phyloP scores from a whole-genome alignment of 2,888 invertebrate species.

The Nezara viridula region DNA sequence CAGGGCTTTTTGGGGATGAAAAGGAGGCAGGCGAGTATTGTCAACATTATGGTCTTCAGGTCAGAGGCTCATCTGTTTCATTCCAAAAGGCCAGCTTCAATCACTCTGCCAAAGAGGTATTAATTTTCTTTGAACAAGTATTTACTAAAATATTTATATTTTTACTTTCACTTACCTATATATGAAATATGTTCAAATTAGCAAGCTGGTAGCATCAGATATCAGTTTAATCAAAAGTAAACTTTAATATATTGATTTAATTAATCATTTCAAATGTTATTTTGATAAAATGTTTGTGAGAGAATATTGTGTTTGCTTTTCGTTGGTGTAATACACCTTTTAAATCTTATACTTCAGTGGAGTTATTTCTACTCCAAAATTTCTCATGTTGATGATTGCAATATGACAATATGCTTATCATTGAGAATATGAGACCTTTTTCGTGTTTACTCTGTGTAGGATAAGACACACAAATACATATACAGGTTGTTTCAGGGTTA shows the following conservation, averaged over 20 bases:
- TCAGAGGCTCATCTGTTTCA: background rate
- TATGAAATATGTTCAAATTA: too few species aligned
- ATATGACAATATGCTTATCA: background rate
- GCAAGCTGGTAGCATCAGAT: background rate
- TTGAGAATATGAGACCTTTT: background rate
- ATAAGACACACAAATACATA: too few species aligned
- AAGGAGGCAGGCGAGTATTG: slow-evolving; percentile 17
- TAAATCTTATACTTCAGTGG: background rate
- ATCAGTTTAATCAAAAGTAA: background rate
- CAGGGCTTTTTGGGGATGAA: slow-evolving; percentile 38
- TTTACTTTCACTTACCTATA: too few species aligned
- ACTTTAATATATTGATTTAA: background rate
- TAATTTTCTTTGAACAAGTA: background rate
- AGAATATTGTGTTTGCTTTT: background rate
- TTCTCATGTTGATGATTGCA: background rate
- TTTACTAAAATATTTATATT: too few species aligned
- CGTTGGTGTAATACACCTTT: background rate
- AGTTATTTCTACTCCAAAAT: background rate
- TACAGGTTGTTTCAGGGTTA: too few species aligned
- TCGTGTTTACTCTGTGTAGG: background rate
- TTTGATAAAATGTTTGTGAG: background rate
- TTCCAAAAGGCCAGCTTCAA: slow-evolving; percentile 2
- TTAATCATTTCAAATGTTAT: background rate
- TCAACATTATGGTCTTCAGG: slow-evolving; percentile 9
- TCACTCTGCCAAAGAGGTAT: slow-evolving; percentile 16